Evolutionary conservation across 2,888 invertebrate species (phyloP).

Genomic region (Caenorhabditis doughertyi): DNA sequence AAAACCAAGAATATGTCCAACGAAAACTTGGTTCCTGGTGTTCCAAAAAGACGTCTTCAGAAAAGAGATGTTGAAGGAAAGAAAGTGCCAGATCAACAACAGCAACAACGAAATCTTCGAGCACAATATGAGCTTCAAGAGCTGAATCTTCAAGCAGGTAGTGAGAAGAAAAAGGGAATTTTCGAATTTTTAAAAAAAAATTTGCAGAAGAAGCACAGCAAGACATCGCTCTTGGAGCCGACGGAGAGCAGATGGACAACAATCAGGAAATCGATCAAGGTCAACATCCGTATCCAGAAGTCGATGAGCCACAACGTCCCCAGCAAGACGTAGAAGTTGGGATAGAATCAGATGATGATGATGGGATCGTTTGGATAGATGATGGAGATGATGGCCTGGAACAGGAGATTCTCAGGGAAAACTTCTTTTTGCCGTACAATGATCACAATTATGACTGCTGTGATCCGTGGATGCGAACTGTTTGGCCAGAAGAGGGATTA

Average conservation of each 20-base stretch:
- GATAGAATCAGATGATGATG: not conserved
- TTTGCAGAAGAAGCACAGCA: no score
- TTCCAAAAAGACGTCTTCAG: slow-evolving; percentile 30
- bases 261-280: no score
- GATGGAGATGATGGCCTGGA: slow-evolving; percentile 23
- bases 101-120: not conserved
- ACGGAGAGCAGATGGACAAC: no score
- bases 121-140: not conserved
- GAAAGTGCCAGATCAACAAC: not conserved
- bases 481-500: slow-evolving; percentile 23
- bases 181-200: no score
- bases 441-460: slow-evolving; percentile 56
- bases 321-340: not conserved
- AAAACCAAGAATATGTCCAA: slow-evolving; percentile 49
- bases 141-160: not conserved
- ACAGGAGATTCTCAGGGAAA: slow-evolving; percentile 15
- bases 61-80: not conserved
- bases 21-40: slow-evolving; percentile 23
- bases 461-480: slow-evolving; percentile 1
- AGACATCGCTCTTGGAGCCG: no score
- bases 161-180: no score
- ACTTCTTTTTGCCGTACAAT: slow-evolving; percentile 37
- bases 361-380: slow-evolving; percentile 37
- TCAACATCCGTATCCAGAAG: not conserved
- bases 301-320: not conserved